Base-by-base conservation (phyloP, 2,113 vertebrate genomes). In the Alces alces region DNA sequence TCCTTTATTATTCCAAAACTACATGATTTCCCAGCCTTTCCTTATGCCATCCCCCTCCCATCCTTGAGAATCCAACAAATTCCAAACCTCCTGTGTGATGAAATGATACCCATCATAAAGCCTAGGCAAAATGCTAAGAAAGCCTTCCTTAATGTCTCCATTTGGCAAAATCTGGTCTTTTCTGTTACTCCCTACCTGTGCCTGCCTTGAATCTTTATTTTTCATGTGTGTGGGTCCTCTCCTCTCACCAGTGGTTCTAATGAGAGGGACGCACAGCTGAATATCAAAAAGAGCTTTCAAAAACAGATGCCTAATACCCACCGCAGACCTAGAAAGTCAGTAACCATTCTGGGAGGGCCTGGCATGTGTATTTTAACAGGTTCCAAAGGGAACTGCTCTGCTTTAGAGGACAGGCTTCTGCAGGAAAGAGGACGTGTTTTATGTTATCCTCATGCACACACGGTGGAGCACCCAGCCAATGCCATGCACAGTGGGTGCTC, bases 11-110 rank as follows among this genome's bases (percentile, higher is more conserved):
- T 27, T 9, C 64, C 43, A 45, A 2, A 52, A 84, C 58, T 19
- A 27, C 2, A 76, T 11, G 21, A 85, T 45, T 33, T 13, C 12
- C 54, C 60, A 78, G 54, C 30, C 91, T 86, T 89, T 93, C n/a
- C 19, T 78, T 28, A 28, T 28, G 21, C 27, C 15, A 47, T 17
- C 25, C 0, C 0, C 7, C 6, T 6, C 12, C 2, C 7, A 23
- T 78, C 9, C 45, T 16, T 45, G 4, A 78, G n/a, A 14, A 7
- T 83, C 54, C 52, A 70, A 19, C 7, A n/a, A 39, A 76, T 55
- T 64, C 8, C 43, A 66, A 45, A 78, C 55, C 15, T 50, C 66
- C 21, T 14, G 16, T 61, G 15, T 83, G 25, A 86, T 91, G 8
- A 95, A 90, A 86, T n/a, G 47, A 52, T 15, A 52, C 3, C 45